These are phyloP conservation scores for Polydrusus cervinus DNA, from an alignment of 2,888 invertebrate genomes.

Conservation along the genomic window DNA sequence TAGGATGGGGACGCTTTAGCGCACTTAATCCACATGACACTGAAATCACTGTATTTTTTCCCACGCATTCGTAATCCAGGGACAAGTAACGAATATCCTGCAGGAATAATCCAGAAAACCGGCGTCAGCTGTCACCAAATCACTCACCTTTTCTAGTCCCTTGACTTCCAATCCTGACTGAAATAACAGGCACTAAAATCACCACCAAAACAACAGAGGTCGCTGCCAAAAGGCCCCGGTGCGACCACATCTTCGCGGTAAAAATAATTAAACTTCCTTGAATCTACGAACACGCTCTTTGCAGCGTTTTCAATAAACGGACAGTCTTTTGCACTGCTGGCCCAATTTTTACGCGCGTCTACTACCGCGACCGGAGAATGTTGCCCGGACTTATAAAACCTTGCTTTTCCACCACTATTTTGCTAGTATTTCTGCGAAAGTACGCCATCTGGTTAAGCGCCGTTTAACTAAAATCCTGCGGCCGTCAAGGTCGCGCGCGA, in stretches of 20 bases:
- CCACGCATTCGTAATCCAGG: background rate
- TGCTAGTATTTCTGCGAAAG: slow-evolving; percentile 46
- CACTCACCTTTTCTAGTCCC: slow-evolving; percentile 49
- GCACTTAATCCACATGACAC: slow-evolving; percentile 29
- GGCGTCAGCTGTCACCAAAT: slow-evolving; percentile 29
- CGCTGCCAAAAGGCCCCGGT: slow-evolving; percentile 39
- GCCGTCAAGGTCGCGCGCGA: slow-evolving; percentile 43
- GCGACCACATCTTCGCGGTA: slow-evolving; percentile 48
- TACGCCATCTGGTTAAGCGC: slow-evolving; percentile 53
- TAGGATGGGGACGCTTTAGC: background rate
- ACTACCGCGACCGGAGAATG: slow-evolving; percentile 72
- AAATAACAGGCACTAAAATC: slow-evolving; percentile 43
- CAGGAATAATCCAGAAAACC: slow-evolving; percentile 30
- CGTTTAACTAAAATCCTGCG: slow-evolving; percentile 22
- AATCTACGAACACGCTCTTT: slow-evolving; percentile 41
- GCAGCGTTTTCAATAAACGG: slow-evolving; percentile 30
- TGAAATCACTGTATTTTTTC: slow-evolving; percentile 23
- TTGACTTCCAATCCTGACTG: slow-evolving; percentile 44
- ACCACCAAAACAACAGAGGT: slow-evolving; percentile 39
- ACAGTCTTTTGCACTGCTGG: slow-evolving; percentile 59
- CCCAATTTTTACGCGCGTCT: slow-evolving; percentile 77
- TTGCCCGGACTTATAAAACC: slow-evolving; percentile 79
- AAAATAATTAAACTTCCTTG: slow-evolving; percentile 41
- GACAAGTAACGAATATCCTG: background rate
- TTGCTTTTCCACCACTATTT: slow-evolving; percentile 66